These are phyloP conservation scores for Pteronura brasiliensis DNA, from an alignment of 2,113 vertebrate species.

Conservation along the genomic window DNA sequence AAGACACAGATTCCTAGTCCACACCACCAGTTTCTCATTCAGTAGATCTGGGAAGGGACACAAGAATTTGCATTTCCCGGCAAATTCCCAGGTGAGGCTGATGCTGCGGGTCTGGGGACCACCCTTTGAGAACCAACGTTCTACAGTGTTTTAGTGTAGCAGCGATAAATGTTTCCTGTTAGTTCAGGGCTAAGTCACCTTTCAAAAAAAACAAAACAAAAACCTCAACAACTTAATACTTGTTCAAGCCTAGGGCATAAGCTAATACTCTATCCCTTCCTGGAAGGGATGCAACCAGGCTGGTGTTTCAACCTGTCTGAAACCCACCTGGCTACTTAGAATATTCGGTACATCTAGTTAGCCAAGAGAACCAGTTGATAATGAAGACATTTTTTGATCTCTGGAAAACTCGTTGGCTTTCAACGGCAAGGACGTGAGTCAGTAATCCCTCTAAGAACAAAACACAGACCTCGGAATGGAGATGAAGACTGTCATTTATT, in stretches of 20 bases:
- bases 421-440: not conserved
- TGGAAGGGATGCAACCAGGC: not conserved
- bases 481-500: constrained; percentile 61
- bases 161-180: not conserved
- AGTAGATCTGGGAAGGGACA: not conserved
- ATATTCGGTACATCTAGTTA: not conserved
- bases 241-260: not conserved
- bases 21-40: not conserved
- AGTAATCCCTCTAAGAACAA: not conserved
- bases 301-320: not conserved
- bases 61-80: not conserved
- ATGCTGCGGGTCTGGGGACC: not conserved
- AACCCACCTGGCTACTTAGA: not conserved
- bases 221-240: not conserved
- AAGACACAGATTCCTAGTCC: not conserved
- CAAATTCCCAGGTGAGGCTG: not conserved
- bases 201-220: not conserved
- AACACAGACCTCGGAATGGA: not conserved
- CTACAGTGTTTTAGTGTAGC: not conserved
- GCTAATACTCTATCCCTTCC: not conserved
- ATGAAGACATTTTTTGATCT: not conserved
- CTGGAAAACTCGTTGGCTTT: not conserved
- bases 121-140: not conserved
- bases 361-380: not conserved
- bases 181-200: not conserved